Evolutionary conservation across 2,888 invertebrate species (phyloP).

Genomic region (Sialis fuliginosa): DNA sequence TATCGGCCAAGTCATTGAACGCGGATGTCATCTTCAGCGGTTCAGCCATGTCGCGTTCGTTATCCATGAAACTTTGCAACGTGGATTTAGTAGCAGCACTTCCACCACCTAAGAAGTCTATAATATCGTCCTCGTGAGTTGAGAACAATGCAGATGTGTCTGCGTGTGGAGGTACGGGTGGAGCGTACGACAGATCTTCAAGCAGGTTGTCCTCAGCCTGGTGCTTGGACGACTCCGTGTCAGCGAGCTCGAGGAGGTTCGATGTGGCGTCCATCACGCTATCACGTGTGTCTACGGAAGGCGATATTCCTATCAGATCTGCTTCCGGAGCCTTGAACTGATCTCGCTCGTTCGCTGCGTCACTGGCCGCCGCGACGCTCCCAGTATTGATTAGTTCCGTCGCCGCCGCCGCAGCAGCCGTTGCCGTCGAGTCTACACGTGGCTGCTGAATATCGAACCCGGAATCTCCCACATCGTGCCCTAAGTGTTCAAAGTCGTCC

Average conservation of each 20-base stretch:
- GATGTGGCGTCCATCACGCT: conserved; percentile 22
- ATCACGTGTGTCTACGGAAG: conserved; percentile 8
- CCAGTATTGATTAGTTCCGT: conserved; percentile 9
- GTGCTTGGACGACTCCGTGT: neutral
- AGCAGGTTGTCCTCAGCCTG: conserved; percentile 16
- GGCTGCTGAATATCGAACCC: neutral
- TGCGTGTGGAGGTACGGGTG: conserved; percentile 8
- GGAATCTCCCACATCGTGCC: conserved; percentile 22
- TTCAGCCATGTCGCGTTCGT: conserved; percentile 15
- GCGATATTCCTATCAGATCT: neutral
- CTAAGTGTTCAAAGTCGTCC: conserved; percentile 59
- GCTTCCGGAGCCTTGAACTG: conserved; percentile 4
- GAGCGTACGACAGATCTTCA: conserved; percentile 13
- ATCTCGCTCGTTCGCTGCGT: conserved; percentile 13
- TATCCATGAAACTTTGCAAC: conserved; percentile 19
- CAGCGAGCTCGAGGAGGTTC: neutral
- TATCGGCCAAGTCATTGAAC: conserved; percentile 27
- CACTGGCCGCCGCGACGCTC: conserved; percentile 15
- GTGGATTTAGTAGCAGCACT: conserved; percentile 12
- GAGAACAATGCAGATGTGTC: neutral
- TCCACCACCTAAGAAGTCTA: conserved; percentile 10
- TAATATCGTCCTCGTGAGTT: neutral
- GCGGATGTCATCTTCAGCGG: conserved; percentile 7
- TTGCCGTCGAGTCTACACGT: conserved; percentile 14
- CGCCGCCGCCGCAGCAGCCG: conserved; percentile 28